Percentiles rank a stretch among this genome's conserved stretches.
These are phyloP conservation scores for Dipodomys ordii DNA, from an alignment of 2,113 vertebrate genomes.

Conservation along the genomic window DNA sequence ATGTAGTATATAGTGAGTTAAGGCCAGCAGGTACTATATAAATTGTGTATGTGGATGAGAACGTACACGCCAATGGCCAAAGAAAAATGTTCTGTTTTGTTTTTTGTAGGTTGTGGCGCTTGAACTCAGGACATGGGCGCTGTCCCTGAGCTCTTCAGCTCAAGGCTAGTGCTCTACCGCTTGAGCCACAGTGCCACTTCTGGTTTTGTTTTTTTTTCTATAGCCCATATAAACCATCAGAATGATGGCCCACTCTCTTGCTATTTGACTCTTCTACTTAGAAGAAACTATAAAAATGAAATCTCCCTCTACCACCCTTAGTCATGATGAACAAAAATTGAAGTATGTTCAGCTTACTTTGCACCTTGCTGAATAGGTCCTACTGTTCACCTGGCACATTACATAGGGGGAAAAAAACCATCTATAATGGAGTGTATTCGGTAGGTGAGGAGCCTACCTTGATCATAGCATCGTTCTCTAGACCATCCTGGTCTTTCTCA, in stretches of 20 bases:
- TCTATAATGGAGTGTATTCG: background rate
- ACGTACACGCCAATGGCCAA: background rate
- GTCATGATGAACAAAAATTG: background rate
- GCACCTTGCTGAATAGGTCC: background rate
- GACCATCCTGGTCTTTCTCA: slow-evolving; percentile 88
- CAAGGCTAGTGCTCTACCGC: too few relatives aligned
- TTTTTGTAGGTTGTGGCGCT: too few relatives aligned
- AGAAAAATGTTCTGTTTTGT: background rate
- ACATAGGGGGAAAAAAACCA: background rate
- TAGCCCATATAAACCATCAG: background rate
- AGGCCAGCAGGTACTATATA: too few relatives aligned
- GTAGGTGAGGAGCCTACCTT: slow-evolving; percentile 88
- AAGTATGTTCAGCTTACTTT: background rate
- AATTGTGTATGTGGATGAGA: too few relatives aligned
- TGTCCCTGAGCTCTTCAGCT: too few relatives aligned
- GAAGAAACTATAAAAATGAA: slow-evolving; percentile 40
- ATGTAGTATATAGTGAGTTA: too few relatives aligned
- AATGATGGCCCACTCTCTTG: background rate
- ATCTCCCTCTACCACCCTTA: background rate
- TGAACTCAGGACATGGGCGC: too few relatives aligned
- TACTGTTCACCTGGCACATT: slow-evolving; percentile 1
- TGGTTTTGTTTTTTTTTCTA: background rate
- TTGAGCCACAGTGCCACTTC: too few relatives aligned
- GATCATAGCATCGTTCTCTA: slow-evolving; percentile 95
- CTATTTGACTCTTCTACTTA: background rate